Base-by-base conservation (phyloP, 2,797 vertebrate species). In the Pelobates cultripes region DNA sequence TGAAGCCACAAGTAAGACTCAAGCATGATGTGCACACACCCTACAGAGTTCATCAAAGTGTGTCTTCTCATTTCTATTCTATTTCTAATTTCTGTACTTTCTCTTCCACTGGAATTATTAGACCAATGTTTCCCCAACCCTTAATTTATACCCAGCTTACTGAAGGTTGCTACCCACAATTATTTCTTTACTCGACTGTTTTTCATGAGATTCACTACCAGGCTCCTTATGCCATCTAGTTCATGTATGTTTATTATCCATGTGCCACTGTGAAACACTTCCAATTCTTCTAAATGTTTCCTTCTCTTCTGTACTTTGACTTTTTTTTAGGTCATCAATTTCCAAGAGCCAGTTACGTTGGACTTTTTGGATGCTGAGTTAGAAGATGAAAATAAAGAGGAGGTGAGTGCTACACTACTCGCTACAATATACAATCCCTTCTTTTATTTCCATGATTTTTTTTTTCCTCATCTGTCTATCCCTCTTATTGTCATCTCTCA, bases 361-460 rank as follows among this genome's bases (percentile, higher is more conserved):
- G 97, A 99, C 87, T 98, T 99, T 86, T 90, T 99, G 87, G 98
- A 99, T 17, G 97, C 98, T 44, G 98, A 99, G 90, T 91, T 99
- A 85, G 95, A 98, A 87, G 97, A 99, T 40, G 94, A 86, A 84
- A 97, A 95, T 90, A 99, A 99, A 88, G 97, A 98, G 86, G 96
- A 96, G 94, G 98, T 99, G 86, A 88, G 87, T 60, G 7, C 3
- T 0, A 40, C 2, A 28, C 1, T 60, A 60, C 4, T 60, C 15
- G 17, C 41, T 55, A 13, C 70, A 4, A 40, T 60, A 60, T 3
- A 15, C 2, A 1, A 12, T 2, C 3, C 2, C 14, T 60, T 60
- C 57, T 3, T 4, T 1, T 12, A 13, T 42, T 43, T 69, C 66
- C 17, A 5, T 40, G 40, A 8, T 66, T 7, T 41, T 41, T 41